These are phyloP conservation scores for Tillus elongatus DNA, from an alignment of 2,888 invertebrate genomes.

Conservation along the genomic window DNA sequence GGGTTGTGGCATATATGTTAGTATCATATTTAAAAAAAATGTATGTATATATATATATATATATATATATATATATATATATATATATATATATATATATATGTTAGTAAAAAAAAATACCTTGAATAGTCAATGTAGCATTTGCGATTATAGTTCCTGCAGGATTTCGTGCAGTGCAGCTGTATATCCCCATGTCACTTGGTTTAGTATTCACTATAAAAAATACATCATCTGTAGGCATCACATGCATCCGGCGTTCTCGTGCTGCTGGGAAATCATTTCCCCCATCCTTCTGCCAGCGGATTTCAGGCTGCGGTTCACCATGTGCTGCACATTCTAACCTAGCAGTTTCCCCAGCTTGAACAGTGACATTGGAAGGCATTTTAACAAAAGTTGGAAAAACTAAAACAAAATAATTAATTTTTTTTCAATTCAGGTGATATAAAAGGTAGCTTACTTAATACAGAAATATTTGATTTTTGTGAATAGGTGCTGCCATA, in stretches of 20 bases:
- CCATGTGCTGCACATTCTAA: slow-evolving; percentile 88
- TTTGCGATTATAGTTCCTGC: slow-evolving; percentile 82
- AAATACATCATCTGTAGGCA: slow-evolving; percentile 84
- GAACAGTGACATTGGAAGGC: slow-evolving; percentile 75
- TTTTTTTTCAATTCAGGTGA: slow-evolving; percentile 6
- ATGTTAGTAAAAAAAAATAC: slow-evolving; percentile 32
- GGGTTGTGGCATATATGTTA: no score
- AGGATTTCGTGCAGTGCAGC: slow-evolving; percentile 83
- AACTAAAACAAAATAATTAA: slow-evolving; percentile 44
- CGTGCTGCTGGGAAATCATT: slow-evolving; percentile 91
- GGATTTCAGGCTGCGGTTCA: slow-evolving; percentile 79
- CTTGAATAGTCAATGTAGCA: slow-evolving; percentile 71
- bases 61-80: no score
- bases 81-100: no score
- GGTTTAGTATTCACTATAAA: slow-evolving; percentile 87
- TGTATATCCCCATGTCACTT: slow-evolving; percentile 84
- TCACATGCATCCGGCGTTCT: slow-evolving; percentile 86
- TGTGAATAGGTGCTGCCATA: slow-evolving; percentile 85
- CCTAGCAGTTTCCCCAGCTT: slow-evolving; percentile 75
- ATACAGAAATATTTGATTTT: slow-evolving; percentile 77
- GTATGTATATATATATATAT: no score
- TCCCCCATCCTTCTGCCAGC: slow-evolving; percentile 87
- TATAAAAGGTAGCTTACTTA: slow-evolving; percentile 48
- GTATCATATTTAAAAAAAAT: no score
- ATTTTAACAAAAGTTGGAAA: slow-evolving; percentile 79